Evolutionary conservation across 2,797 vertebrate genomes (phyloP), one percentile per base, ranked within the genome.

Genomic region (Helicolenus hilgendorfi): DNA sequence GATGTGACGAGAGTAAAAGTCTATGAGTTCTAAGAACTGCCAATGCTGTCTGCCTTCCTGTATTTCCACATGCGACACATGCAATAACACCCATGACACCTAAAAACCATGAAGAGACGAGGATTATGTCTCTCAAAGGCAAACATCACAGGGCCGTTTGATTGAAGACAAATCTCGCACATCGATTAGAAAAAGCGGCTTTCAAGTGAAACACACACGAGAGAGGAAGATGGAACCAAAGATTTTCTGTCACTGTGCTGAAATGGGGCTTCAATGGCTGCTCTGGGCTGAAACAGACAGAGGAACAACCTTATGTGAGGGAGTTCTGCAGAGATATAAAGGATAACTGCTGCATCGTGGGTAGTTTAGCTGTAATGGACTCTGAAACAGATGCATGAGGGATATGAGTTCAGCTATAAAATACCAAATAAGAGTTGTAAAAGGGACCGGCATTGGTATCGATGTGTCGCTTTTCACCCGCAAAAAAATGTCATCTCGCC

Each of bases 231-330:
- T 1, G 29, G 29, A 36, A 3, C 1, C 14, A 68, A 80, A 68
- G 76, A 81, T 80, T 80, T 77, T 73, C 72, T 86, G 82, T 76
- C 77, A 63, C 24, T 3, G 72, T 18, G 41, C 41, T 60, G 35
- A 80, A 89, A 74, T 22, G 29, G n/a, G 31, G 31, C 60, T 38
- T 79, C 31, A 24, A 55, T 31, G 58, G 49, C 55, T 18, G 31
- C 62, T 29, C 2, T 15, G 33, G 27, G 67, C 38, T 60, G 11
- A 77, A 64, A 81, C 0, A 7, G 18, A 81, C 49, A 38, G 22
- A 72, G n/a, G 11, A 71, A 73, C 27, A 58, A 73, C 7, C 18
- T 22, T 3, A 67, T 58, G 53, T 63, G n/a, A 2, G 55, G 33
- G 55, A 69, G 26, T 33, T 69, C 35, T 75, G 41, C 68, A 69